A percentile compares a stretch with the other conserved stretches of the same genome.
Conservation (phyloP, 2,113 vertebrate genomes). For the Argyrosomus japonicus region DNA sequence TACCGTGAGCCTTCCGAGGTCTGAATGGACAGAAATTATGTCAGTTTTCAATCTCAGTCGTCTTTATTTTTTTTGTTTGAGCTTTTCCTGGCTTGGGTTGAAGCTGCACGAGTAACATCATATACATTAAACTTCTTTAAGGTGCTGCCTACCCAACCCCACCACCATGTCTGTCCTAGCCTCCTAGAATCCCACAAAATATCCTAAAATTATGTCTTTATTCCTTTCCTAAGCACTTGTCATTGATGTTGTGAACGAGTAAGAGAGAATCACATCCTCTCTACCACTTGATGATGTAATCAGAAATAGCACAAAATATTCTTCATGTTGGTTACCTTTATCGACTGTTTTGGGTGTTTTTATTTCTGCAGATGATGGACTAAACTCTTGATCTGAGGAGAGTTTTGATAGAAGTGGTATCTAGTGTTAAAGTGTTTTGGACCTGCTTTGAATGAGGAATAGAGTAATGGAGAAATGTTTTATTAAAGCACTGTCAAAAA, state of each 20-base stretch:
- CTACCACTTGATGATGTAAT: background rate
- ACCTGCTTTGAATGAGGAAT: background rate
- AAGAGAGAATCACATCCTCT: background rate
- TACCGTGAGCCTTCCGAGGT: background rate
- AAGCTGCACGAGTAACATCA: background rate
- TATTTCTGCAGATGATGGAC: background rate
- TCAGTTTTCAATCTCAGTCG: background rate
- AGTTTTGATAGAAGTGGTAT: background rate
- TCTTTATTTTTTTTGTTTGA: background rate
- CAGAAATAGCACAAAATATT: background rate
- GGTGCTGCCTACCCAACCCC: background rate
- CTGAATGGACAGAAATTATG: background rate
- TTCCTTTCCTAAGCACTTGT: background rate
- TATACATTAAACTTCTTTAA: background rate
- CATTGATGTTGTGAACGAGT: background rate
- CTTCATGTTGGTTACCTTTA: background rate
- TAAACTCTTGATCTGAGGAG: background rate
- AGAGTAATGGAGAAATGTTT: background rate
- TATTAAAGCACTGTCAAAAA: constrained; percentile 19
- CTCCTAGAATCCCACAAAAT: background rate
- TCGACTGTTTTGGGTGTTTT: background rate
- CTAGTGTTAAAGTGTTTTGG: background rate
- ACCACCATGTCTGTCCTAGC: background rate
- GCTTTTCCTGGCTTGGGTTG: background rate
- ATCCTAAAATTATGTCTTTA: background rate